These are phyloP conservation scores for Neolamprologus sp. DNA, from an alignment of 2,113 vertebrate species.

Conservation along the genomic window DNA sequence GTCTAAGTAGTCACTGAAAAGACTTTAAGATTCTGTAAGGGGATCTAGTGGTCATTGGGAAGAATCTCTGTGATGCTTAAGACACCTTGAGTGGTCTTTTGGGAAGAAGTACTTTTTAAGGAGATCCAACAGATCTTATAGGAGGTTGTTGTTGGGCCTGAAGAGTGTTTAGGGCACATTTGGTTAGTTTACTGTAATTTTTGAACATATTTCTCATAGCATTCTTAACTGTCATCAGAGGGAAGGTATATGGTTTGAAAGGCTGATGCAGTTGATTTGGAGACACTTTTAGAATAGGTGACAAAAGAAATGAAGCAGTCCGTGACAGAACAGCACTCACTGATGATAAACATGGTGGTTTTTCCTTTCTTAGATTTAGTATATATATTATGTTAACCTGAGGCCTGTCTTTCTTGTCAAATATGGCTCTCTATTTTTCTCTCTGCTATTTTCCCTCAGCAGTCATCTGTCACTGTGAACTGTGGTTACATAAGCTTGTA, in stretches of 20 bases:
- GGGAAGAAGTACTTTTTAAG: not conserved
- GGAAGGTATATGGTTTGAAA: not conserved
- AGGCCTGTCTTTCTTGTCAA: not conserved
- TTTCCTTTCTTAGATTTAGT: not conserved
- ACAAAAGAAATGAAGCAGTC: not conserved
- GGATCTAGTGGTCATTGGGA: not conserved
- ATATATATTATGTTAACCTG: not conserved
- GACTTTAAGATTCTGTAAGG: not conserved
- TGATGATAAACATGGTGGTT: not conserved
- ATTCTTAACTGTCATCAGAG: not conserved
- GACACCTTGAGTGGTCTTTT: not conserved
- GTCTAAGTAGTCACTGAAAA: not conserved
- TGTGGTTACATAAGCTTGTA: constrained; percentile 8
- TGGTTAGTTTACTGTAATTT: not conserved
- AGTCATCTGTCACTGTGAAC: not conserved
- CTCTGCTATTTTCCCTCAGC: not conserved
- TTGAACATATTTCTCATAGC: not conserved
- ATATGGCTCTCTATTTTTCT: not conserved
- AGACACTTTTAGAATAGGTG: not conserved
- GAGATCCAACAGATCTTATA: not conserved
- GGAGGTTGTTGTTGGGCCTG: not conserved
- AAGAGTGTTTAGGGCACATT: not conserved
- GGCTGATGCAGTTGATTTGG: not conserved
- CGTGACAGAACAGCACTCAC: not conserved
- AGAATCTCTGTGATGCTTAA: not conserved